A percentile compares a stretch with the other conserved stretches of the same genome.
phyloP scores from a whole-genome alignment of 2,888 invertebrate species.

The Acanthosepion pharaonis region DNA sequence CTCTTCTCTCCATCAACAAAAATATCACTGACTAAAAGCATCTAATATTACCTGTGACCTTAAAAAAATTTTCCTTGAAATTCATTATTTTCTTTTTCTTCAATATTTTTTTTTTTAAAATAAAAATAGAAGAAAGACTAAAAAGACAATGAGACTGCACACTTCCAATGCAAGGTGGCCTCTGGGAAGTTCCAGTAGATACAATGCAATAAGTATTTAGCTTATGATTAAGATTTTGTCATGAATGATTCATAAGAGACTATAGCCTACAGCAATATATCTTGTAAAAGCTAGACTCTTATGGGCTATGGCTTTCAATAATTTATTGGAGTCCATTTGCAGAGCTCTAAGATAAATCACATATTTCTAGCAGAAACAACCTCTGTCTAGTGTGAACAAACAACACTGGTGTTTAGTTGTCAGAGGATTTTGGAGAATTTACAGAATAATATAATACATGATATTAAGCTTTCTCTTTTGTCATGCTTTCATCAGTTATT shows the following conservation, averaged over 20 bases:
- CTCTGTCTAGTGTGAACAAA: not conserved
- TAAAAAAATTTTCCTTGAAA: not conserved
- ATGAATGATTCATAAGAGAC: slow-evolving; percentile 18
- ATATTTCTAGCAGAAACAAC: not conserved
- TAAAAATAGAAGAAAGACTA: not conserved
- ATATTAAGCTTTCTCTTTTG: not conserved
- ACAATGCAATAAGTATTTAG: slow-evolving; percentile 33
- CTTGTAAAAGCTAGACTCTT: slow-evolving; percentile 17
- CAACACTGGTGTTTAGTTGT: not conserved
- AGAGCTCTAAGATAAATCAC: not conserved
- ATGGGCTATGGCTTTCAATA: slow-evolving; percentile 15
- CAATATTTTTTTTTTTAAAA: not conserved
- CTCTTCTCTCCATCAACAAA: not conserved
- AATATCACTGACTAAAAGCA: not conserved
- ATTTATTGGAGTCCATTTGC: slow-evolving; percentile 33
- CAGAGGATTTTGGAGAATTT: too few species aligned
- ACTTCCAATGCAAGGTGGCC: not conserved
- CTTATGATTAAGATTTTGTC: not conserved
- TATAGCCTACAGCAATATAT: slow-evolving; percentile 33
- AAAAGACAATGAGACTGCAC: not conserved
- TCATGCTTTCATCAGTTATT: not conserved
- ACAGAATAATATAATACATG: too few species aligned
- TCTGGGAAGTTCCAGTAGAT: not conserved
- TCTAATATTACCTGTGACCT: slow-evolving; percentile 9
- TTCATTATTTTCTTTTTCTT: not conserved